Evolutionary conservation across 1,140 invertebrate species (phyloP).

Genomic region (Ylistrum balloti): DNA sequence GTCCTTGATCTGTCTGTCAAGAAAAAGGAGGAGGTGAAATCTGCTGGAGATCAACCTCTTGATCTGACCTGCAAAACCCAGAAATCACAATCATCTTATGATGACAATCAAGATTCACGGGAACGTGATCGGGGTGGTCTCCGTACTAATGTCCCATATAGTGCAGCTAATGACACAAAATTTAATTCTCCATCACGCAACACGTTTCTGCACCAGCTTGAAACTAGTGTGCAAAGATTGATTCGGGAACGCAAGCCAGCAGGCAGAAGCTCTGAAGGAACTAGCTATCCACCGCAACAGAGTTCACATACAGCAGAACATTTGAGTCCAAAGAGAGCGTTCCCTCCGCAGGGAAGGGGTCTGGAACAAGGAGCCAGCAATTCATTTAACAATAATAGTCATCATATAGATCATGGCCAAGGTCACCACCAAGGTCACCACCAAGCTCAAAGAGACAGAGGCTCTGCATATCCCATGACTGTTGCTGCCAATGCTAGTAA

Average conservation of each 20-base stretch:
- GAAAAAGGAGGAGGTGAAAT: neutral
- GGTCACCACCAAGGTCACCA: neutral
- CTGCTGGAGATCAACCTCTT: conserved; percentile 65
- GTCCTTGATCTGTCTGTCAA: conserved; percentile 59
- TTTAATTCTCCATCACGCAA: conserved; percentile 57
- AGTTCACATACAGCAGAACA: neutral
- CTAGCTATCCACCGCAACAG: neutral
- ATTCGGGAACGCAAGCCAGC: conserved; percentile 62
- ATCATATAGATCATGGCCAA: too few relatives aligned
- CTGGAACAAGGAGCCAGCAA: neutral
- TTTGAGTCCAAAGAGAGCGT: neutral
- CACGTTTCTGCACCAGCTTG: conserved; percentile 68
- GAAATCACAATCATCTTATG: neutral
- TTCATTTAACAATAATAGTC: neutral
- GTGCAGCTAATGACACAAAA: conserved; percentile 40
- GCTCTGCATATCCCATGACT: neutral
- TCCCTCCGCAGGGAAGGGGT: neutral
- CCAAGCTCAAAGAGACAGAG: neutral
- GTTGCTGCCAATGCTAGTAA: neutral
- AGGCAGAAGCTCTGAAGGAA: conserved; percentile 44
- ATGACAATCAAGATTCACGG: neutral
- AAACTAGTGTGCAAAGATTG: conserved; percentile 74
- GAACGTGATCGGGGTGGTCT: neutral
- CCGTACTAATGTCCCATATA: neutral
- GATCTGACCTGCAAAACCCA: conserved; percentile 70